phyloP scores from a whole-genome alignment of 2,888 invertebrate genomes.

The Arrhopalites spinosus region DNA sequence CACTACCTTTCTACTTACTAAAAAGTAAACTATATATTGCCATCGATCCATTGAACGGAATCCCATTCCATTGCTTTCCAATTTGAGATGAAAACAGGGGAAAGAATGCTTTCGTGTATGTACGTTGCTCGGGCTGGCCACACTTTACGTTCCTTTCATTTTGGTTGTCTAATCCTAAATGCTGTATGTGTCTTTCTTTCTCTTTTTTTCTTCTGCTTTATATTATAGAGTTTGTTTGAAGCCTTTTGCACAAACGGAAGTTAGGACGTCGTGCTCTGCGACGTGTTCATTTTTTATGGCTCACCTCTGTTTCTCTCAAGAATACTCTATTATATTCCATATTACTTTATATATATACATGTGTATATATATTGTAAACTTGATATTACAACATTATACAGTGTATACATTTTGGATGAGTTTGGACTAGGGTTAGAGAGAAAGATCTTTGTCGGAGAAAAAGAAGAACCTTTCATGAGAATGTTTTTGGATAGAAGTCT shows the following conservation, averaged over 20 bases:
- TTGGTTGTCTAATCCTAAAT: background rate
- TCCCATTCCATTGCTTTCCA: constrained; percentile 33
- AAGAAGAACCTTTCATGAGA: no score
- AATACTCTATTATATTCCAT: no score
- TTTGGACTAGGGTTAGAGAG: no score
- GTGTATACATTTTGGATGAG: no score
- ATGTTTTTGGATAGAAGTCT: no score
- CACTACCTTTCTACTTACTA: background rate
- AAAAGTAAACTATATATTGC: constrained; percentile 17
- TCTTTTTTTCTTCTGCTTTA: background rate
- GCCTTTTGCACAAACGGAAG: background rate
- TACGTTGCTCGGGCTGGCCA: background rate
- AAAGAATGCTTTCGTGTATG: constrained; percentile 21
- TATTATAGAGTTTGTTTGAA: background rate
- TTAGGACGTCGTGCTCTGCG: background rate
- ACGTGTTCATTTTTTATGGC: background rate
- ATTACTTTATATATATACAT: no score
- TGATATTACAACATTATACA: no score
- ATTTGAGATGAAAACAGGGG: constrained; percentile 23
- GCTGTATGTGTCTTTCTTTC: background rate
- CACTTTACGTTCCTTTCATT: background rate
- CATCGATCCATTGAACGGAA: constrained; percentile 22
- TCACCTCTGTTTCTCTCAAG: no score
- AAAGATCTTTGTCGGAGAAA: no score
- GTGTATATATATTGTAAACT: no score